These are phyloP conservation scores for Drosophila crucigera DNA, from an alignment of 2,888 invertebrate genomes.

Conservation along the genomic window DNA sequence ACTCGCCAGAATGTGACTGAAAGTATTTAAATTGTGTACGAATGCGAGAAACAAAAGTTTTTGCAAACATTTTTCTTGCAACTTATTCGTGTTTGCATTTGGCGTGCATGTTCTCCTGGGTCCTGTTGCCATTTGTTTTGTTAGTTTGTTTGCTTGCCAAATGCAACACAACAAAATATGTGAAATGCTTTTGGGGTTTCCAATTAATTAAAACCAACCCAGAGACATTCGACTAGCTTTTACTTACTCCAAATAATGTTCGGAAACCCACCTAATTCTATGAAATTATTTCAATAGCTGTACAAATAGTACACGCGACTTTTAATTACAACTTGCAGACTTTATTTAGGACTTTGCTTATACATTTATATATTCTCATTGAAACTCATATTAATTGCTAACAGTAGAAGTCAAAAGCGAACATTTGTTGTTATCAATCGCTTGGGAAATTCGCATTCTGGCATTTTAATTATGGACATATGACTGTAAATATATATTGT, in stretches of 20 bases:
- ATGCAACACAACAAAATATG: slow-evolving; percentile 32
- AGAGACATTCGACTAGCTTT: not conserved
- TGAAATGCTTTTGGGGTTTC: slow-evolving; percentile 56
- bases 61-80: slow-evolving; percentile 67
- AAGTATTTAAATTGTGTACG: slow-evolving; percentile 76
- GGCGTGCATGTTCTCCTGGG: slow-evolving; percentile 2
- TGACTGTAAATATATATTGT: not conserved
- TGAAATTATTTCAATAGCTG: slow-evolving; percentile 53
- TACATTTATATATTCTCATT: not conserved
- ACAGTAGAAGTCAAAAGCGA: not conserved
- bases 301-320: slow-evolving; percentile 42
- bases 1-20: slow-evolving; percentile 53
- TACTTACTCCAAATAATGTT: not conserved
- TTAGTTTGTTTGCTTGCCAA: not conserved
- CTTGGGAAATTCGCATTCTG: slow-evolving; percentile 50
- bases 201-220: slow-evolving; percentile 69
- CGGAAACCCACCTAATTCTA: slow-evolving; percentile 40
- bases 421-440: slow-evolving; percentile 23
- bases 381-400: slow-evolving; percentile 26
- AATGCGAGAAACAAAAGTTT: slow-evolving; percentile 61
- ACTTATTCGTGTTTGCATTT: slow-evolving; percentile 22
- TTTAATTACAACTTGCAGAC: slow-evolving; percentile 37
- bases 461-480: slow-evolving; percentile 31
- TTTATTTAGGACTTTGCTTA: not conserved
- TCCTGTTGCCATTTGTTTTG: slow-evolving; percentile 3